phyloP scores from a whole-genome alignment of 2,797 vertebrate species.

The Euphonia xanthogaster region DNA sequence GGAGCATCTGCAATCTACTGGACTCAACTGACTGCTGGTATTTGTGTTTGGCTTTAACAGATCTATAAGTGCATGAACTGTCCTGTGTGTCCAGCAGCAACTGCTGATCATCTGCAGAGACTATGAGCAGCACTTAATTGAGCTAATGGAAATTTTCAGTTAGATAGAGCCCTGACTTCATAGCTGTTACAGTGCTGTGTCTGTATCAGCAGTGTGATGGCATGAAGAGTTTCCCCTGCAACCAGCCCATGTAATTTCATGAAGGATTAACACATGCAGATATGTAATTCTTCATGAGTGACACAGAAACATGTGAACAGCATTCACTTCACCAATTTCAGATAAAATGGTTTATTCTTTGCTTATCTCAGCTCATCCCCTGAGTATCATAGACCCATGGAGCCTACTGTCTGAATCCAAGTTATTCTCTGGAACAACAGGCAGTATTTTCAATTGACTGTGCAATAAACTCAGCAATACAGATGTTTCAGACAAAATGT shows the following conservation, averaged over 20 bases:
- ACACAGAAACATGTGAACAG: not conserved
- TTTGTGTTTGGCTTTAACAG: not conserved
- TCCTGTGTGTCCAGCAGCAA: not conserved
- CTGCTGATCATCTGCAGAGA: conserved; percentile 1
- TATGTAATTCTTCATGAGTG: not conserved
- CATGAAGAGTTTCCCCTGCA: not conserved
- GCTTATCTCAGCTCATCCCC: not conserved
- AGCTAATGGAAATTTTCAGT: conserved; percentile 6
- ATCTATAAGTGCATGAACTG: not conserved
- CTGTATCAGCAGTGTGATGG: not conserved
- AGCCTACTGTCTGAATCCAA: not conserved
- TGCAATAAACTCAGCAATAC: not conserved
- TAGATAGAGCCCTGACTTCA: not conserved
- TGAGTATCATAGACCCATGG: not conserved
- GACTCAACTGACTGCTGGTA: not conserved
- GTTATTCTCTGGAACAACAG: not conserved
- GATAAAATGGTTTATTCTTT: not conserved
- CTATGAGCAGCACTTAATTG: not conserved
- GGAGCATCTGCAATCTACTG: not conserved
- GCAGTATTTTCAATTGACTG: not conserved
- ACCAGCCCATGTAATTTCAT: not conserved
- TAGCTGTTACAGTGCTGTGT: not conserved
- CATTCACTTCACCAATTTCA: not conserved
- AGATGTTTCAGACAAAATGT: not conserved
- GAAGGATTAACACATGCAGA: not conserved